phyloP scores from a whole-genome alignment of 53 echinoderm and acorn worm genomes.

The Mesocentrotus franciscanus region DNA sequence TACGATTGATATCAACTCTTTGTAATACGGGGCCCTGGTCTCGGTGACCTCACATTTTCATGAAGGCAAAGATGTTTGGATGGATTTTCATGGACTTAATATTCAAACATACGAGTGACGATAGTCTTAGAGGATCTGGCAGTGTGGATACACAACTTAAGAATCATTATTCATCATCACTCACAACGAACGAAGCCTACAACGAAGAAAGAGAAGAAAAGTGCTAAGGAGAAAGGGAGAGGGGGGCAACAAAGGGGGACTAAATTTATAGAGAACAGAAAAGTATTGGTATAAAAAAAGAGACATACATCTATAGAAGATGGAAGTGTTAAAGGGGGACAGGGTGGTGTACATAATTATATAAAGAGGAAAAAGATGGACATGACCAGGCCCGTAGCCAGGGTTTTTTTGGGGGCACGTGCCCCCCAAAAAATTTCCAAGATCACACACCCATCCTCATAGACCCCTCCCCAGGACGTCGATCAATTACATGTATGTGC shows the following conservation, averaged over 20 bases:
- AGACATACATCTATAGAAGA: background rate
- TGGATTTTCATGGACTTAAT: too few relatives aligned
- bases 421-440: too few relatives aligned
- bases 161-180: conserved; percentile 24
- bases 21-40: too few relatives aligned
- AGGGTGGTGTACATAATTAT: background rate
- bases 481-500: too few relatives aligned
- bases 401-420: too few relatives aligned
- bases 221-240: background rate
- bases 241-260: background rate
- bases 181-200: background rate
- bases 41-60: too few relatives aligned
- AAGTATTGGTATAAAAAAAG: background rate
- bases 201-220: background rate
- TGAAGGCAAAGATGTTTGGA: too few relatives aligned
- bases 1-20: too few relatives aligned
- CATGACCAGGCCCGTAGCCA: too few relatives aligned
- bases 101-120: background rate
- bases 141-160: background rate
- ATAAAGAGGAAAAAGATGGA: background rate
- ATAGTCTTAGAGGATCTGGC: background rate
- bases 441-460: too few relatives aligned
- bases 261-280: background rate
- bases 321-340: background rate
- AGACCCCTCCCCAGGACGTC: too few relatives aligned